Evolutionary conservation across 2,888 invertebrate genomes (phyloP).

Genomic region (Syrphus vitripennis): DNA sequence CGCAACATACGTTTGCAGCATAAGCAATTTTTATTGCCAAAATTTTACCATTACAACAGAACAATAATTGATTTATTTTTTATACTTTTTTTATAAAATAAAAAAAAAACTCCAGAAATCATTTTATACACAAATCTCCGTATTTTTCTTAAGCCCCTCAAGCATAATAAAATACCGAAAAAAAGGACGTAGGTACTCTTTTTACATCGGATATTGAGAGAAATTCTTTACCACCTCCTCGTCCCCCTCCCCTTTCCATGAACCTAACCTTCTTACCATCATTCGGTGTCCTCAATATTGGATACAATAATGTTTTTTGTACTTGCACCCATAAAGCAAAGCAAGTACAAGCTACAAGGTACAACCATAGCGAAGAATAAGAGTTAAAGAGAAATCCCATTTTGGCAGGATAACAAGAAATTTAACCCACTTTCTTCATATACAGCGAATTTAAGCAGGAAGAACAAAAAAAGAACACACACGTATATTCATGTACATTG

Average conservation of each 20-base stretch:
- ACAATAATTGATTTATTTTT: conserved; percentile 61
- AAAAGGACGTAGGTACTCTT: too few relatives aligned
- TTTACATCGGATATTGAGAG: conserved; percentile 31
- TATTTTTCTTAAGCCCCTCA: conserved; percentile 11
- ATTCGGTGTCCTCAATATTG: conserved; percentile 22
- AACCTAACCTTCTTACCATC: not conserved
- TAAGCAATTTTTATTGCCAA: conserved; percentile 39
- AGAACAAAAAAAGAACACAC: not conserved
- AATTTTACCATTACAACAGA: conserved; percentile 44
- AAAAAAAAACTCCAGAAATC: not conserved
- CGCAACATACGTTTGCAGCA: conserved; percentile 14
- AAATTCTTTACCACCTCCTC: not conserved
- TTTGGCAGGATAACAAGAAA: conserved; percentile 63
- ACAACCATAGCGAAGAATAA: not conserved
- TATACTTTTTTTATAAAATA: conserved; percentile 5
- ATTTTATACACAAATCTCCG: conserved; percentile 41
- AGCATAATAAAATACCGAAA: conserved; percentile 33
- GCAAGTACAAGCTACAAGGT: not conserved
- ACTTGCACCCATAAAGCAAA: conserved; percentile 11
- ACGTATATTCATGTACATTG: not conserved
- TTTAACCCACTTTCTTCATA: conserved; percentile 23
- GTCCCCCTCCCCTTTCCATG: not conserved
- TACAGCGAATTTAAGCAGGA: not conserved
- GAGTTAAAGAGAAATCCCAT: conserved; percentile 43
- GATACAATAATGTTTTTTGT: conserved; percentile 42